Base-by-base conservation (phyloP, 2,797 vertebrate species). In the Catostomus latipinnis region DNA sequence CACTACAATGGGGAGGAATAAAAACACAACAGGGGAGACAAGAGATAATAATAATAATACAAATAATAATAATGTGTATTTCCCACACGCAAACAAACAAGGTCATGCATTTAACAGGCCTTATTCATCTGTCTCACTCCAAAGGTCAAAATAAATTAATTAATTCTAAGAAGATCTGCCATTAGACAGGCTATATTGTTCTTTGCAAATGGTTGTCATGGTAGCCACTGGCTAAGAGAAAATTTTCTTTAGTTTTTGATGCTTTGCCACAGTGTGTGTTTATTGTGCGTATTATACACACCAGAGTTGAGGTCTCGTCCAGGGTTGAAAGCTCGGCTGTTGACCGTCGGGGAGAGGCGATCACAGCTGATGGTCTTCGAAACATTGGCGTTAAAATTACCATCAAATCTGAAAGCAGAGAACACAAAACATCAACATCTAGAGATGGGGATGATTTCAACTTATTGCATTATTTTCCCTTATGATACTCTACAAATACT, bases 331-430 rank as follows among this genome's bases (percentile, higher is more conserved):
- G 97, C 97, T 88, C 97, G 92, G 88, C 95, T 99, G 89, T 95
- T 99, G 89, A 98, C 96, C 1, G 96, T 96, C 48, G 95, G 96
- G 0, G 98, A 99, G 43, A 99, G 94, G 69, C 97, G 90, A 78
- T 99, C 98, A 9, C 98, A 99, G 90, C 97, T 99, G 89, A 99
- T 97, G 63, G 97, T 97, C 91, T 97, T 97, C 50, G 97, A 99
- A 77, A 99, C 97, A 0, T 99, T 99, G 71, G 96, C 95, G 90
- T 98, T 99, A 91, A 99, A 99, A 91, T 98, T 98, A 50, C 97
- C 98, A 89, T 99, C 97, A 74, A 97, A 99, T 71, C 97, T 99
- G 89, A 88, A 92, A 81, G 56, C 12, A 81, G 49, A 78, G 68
- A 74, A 65, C 49, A 76, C 7, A 62, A 61, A 74, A n/a, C 46